phyloP scores from a whole-genome alignment of 2,888 invertebrate genomes.

The Adineta ricciae region DNA sequence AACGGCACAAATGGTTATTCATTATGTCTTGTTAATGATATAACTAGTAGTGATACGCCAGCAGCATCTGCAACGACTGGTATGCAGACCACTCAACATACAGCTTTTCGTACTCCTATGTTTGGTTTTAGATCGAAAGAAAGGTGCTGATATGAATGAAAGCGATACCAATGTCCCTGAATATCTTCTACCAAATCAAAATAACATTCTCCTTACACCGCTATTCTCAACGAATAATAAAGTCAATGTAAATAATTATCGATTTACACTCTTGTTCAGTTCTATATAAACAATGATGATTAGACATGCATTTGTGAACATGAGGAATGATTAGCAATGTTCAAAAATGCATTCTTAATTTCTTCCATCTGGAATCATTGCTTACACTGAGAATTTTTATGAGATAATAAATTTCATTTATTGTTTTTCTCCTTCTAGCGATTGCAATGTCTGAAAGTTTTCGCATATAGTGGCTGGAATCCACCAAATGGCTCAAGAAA shows the following conservation, averaged over 20 bases:
- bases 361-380: not conserved
- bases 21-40: constrained; percentile 79
- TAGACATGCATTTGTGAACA: not conserved
- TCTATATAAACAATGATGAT: not conserved
- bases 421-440: not conserved
- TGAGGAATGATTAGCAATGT: not conserved
- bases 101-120: no score
- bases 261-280: not conserved
- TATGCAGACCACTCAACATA: not conserved
- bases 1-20: constrained; percentile 33
- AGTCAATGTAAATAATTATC: not conserved
- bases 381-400: not conserved
- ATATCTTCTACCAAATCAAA: constrained; percentile 80
- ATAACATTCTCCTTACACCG: constrained; percentile 74
- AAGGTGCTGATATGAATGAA: constrained; percentile 57
- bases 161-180: constrained; percentile 93
- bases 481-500: constrained; percentile 92
- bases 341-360: not conserved
- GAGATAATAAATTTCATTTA: no score
- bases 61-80: not conserved
- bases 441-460: constrained; percentile 57
- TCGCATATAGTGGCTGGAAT: constrained; percentile 96
- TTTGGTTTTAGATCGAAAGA: constrained; percentile 21
- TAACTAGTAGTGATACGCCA: constrained; percentile 74
- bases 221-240: not conserved